Conservation (phyloP, 1,140 invertebrate genomes). For the Zelostemma sp. region DNA sequence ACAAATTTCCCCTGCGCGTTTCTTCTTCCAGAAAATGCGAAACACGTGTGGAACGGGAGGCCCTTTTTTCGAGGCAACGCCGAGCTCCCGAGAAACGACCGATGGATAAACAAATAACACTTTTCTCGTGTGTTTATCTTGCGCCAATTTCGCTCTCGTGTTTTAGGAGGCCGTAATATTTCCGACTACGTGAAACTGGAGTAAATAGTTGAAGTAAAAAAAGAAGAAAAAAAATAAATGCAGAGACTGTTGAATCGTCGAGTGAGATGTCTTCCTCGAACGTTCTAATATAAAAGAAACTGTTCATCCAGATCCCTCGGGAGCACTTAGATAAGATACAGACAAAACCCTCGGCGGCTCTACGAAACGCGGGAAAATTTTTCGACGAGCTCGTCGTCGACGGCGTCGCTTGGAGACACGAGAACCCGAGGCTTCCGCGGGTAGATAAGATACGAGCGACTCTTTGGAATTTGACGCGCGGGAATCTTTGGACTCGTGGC, state of each 20-base stretch:
- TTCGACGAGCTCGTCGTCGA: conserved; percentile 42
- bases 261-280: conserved; percentile 14
- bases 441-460: conserved; percentile 43
- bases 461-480: conserved; percentile 46
- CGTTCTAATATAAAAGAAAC: conserved; percentile 21
- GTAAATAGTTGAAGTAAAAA: too few relatives aligned
- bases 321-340: conserved; percentile 38
- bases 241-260: conserved; percentile 29
- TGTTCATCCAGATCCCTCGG: conserved; percentile 33
- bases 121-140: too few relatives aligned
- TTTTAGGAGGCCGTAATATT: too few relatives aligned
- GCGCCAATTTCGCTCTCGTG: too few relatives aligned
- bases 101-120: too few relatives aligned
- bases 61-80: too few relatives aligned
- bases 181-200: too few relatives aligned
- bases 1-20: conserved; percentile 24
- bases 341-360: conserved; percentile 27
- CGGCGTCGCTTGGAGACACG: conserved; percentile 42
- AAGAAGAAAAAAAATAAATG: too few relatives aligned
- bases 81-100: too few relatives aligned
- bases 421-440: conserved; percentile 30
- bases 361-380: conserved; percentile 23
- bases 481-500: conserved; percentile 39
- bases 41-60: neutral
- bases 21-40: conserved; percentile 21